phyloP scores from a whole-genome alignment of 1,140 invertebrate species.

The Phymorhynchus buccinoides region DNA sequence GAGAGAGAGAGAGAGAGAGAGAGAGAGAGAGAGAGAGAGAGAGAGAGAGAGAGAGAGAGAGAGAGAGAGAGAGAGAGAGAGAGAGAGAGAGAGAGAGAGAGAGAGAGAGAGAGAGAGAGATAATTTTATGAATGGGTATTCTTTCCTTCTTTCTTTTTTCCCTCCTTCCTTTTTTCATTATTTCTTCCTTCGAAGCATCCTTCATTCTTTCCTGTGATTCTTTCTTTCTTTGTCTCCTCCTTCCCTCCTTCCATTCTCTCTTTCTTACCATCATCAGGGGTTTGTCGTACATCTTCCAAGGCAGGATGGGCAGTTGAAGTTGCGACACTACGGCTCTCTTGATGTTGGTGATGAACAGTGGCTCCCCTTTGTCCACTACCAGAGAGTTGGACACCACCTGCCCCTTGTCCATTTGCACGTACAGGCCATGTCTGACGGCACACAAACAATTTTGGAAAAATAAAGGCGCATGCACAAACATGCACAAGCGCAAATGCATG shows the following conservation, averaged over 20 bases:
- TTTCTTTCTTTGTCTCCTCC: too few species aligned
- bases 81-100: constrained; percentile 20
- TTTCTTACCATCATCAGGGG: not conserved
- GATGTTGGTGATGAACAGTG: constrained; percentile 23
- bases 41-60: constrained; percentile 9
- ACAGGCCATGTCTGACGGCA: constrained; percentile 1
- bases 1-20: not conserved
- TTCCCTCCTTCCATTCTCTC: too few species aligned
- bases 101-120: not conserved
- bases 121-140: not conserved
- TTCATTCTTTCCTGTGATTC: not conserved
- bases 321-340: constrained; percentile 31
- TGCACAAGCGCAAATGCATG: too few species aligned
- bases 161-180: not conserved
- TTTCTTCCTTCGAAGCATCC: not conserved
- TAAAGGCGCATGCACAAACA: not conserved
- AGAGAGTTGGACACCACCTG: not conserved
- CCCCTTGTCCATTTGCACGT: constrained; percentile 22
- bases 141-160: too few species aligned
- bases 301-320: constrained; percentile 19
- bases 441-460: not conserved
- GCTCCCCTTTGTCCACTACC: constrained; percentile 14
- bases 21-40: not conserved
- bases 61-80: constrained; percentile 7
- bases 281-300: not conserved